phyloP scores from a whole-genome alignment of 2,888 invertebrate genomes.

The Heliconius cydno region DNA sequence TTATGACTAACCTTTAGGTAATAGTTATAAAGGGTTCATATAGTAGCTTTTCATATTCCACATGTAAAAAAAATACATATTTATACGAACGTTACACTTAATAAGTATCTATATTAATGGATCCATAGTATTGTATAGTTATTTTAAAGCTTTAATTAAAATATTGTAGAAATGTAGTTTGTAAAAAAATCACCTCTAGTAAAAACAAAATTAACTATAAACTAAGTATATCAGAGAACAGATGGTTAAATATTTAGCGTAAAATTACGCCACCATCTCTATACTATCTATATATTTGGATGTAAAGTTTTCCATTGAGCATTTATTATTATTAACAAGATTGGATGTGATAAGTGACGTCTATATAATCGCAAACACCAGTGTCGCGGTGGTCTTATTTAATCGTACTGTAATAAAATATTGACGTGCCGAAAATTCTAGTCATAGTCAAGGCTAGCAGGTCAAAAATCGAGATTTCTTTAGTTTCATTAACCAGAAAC shows the following conservation, averaged over 20 bases:
- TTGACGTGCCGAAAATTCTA: slow-evolving; percentile 8
- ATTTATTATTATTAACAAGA: not conserved
- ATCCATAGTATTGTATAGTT: no score
- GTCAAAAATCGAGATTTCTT: not conserved
- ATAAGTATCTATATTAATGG: no score
- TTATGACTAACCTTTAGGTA: no score
- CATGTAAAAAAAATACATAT: no score
- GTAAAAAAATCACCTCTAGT: no score
- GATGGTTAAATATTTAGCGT: not conserved
- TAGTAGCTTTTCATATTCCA: no score
- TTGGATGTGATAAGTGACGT: slow-evolving; percentile 21
- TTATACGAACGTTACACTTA: no score
- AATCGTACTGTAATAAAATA: slow-evolving; percentile 7
- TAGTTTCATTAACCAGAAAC: not conserved
- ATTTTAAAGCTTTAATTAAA: no score
- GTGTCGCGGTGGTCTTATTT: not conserved
- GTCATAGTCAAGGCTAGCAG: slow-evolving; percentile 13
- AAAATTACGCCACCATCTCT: not conserved
- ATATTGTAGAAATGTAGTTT: no score
- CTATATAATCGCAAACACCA: not conserved
- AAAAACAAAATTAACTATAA: no score
- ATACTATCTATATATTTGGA: not conserved
- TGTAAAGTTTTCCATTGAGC: slow-evolving; percentile 13
- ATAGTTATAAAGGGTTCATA: no score
- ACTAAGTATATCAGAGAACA: not conserved